Conservation (phyloP, 2,797 vertebrate genomes). For the Pipistrellus kuhlii region DNA sequence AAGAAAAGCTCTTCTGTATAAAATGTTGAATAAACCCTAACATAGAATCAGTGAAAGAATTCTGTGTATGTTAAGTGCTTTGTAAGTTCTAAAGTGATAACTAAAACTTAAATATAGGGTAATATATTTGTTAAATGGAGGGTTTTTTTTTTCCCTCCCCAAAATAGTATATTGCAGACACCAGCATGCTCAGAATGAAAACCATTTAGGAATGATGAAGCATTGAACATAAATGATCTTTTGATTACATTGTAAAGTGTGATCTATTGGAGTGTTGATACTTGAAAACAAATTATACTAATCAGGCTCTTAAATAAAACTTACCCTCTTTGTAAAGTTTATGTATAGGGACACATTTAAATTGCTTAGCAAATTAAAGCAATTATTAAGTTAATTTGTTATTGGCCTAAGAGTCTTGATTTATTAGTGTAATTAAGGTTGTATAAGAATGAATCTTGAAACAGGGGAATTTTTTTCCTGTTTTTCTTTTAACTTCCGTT, state of each 20-base stretch:
- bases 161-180: neutral
- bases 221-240: neutral
- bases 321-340: conserved; percentile 60
- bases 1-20: conserved; percentile 5
- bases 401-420: conserved; percentile 58
- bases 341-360: conserved; percentile 55
- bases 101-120: conserved; percentile 10
- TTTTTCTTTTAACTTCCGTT: conserved; percentile 43
- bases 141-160: neutral
- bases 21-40: neutral
- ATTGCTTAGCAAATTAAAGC: conserved; percentile 64
- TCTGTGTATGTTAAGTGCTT: neutral
- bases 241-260: conserved; percentile 19
- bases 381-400: conserved; percentile 69
- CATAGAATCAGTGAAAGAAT: neutral
- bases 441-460: conserved; percentile 39
- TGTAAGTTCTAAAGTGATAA: conserved; percentile 15
- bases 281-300: conserved; percentile 68
- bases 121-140: neutral
- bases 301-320: conserved; percentile 65
- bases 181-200: conserved; percentile 43
- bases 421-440: conserved; percentile 64
- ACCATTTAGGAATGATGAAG: conserved; percentile 29
- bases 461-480: neutral
- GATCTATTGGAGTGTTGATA: conserved; percentile 42